A percentile compares a stretch with the other conserved stretches of the same genome.
Evolutionary conservation across 2,797 vertebrate species (phyloP).

Genomic region (Discoglossus pictus): DNA sequence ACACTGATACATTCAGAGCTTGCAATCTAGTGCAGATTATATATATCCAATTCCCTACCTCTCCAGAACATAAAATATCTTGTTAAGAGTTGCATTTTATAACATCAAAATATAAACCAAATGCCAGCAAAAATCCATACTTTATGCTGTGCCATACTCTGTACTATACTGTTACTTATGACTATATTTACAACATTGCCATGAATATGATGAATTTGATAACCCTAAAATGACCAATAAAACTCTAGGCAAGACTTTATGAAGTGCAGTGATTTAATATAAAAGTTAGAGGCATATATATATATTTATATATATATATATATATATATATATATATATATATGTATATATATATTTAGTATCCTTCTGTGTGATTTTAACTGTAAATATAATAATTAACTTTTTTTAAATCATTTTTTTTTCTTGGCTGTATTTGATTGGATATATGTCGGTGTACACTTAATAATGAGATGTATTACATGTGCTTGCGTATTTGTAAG

Average conservation of each 20-base stretch:
- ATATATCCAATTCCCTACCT: slow-evolving; percentile 5
- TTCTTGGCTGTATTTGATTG: no score
- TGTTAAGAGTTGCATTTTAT: slow-evolving; percentile 35
- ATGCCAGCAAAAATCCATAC: slow-evolving; percentile 11
- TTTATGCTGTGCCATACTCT: slow-evolving; percentile 30
- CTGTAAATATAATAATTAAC: no score
- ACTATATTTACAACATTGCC: slow-evolving; percentile 15
- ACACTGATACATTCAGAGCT: neutral
- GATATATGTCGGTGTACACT: no score
- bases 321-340: no score
- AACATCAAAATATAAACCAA: slow-evolving; percentile 27
- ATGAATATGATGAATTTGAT: slow-evolving; percentile 44
- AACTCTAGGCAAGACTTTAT: slow-evolving; percentile 30
- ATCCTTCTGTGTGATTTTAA: no score
- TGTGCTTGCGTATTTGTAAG: no score
- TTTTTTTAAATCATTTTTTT: no score
- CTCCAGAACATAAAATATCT: slow-evolving; percentile 23
- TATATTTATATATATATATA: no score
- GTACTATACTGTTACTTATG: slow-evolving; percentile 23
- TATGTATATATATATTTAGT: no score
- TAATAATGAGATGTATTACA: no score
- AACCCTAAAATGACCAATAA: slow-evolving; percentile 41
- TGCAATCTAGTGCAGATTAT: slow-evolving; percentile 13
- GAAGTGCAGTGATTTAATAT: slow-evolving; percentile 23
- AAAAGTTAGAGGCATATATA: no score